Evolutionary conservation across 2,113 vertebrate genomes (phyloP).

Genomic region (Hippocampus comes): DNA sequence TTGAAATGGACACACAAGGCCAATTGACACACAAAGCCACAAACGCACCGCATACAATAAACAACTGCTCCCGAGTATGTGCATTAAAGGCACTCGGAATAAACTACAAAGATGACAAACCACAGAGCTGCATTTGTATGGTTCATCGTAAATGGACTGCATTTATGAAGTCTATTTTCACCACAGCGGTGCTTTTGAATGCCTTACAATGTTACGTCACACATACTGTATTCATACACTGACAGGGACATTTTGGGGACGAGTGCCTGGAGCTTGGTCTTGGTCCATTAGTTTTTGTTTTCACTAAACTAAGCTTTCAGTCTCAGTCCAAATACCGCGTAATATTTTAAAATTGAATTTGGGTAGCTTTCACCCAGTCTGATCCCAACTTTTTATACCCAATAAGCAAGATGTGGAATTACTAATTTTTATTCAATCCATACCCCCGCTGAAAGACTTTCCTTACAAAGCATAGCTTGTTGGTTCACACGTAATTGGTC

Average conservation of each 20-base stretch:
- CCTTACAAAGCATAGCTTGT: slow-evolving; percentile 41
- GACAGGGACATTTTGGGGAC: slow-evolving; percentile 1
- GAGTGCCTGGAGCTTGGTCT: neutral
- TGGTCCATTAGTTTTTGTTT: neutral
- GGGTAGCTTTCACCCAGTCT: slow-evolving; percentile 1
- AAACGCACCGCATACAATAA: slow-evolving; percentile 19
- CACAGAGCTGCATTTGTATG: slow-evolving; percentile 21
- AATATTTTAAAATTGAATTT: neutral
- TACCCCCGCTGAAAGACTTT: slow-evolving; percentile 17
- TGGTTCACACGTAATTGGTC: slow-evolving; percentile 49
- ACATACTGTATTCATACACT: slow-evolving; percentile 9
- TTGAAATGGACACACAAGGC: slow-evolving; percentile 9
- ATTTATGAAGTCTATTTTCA: slow-evolving; percentile 7
- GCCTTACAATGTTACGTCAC: slow-evolving; percentile 2
- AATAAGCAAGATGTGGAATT: slow-evolving; percentile 37
- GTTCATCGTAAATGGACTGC: neutral
- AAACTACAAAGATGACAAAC: slow-evolving; percentile 4
- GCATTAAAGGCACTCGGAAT: slow-evolving; percentile 8
- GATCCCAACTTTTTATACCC: slow-evolving; percentile 15
- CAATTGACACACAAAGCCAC: slow-evolving; percentile 2
- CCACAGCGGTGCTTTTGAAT: slow-evolving; percentile 1
- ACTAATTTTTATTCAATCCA: slow-evolving; percentile 36
- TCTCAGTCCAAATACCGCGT: neutral
- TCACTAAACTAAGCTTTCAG: neutral
- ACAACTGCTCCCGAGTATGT: neutral